phyloP scores from a whole-genome alignment of 2,888 invertebrate species.

The Lymantria monacha region DNA sequence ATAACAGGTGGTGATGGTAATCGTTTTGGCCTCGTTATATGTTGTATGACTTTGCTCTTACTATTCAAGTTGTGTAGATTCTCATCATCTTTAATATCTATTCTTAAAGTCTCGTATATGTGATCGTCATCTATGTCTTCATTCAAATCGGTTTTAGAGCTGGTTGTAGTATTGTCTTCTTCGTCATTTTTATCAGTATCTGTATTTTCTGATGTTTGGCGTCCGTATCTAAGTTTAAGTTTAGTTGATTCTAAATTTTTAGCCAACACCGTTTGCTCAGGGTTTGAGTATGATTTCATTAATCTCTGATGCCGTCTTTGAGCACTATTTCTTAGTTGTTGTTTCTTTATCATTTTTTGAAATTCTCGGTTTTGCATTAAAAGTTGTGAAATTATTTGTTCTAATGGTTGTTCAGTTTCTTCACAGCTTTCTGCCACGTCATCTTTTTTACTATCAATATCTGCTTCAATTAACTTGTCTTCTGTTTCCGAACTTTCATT shows the following conservation, averaged over 20 bases:
- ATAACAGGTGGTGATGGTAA: constrained; percentile 59
- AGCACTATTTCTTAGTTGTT: constrained; percentile 82
- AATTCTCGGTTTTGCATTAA: constrained; percentile 92
- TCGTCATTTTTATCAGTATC: constrained; percentile 40
- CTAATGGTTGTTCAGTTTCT: constrained; percentile 82
- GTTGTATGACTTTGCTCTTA: constrained; percentile 65
- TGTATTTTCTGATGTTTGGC: constrained; percentile 64
- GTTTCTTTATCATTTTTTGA: constrained; percentile 89
- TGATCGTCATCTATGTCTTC: constrained; percentile 75
- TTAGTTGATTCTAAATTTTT: constrained; percentile 55
- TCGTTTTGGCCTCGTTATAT: constrained; percentile 53
- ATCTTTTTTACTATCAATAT: constrained; percentile 38
- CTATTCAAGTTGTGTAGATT: constrained; percentile 48
- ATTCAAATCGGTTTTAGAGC: constrained; percentile 38
- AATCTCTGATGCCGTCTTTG: constrained; percentile 80
- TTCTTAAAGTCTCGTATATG: constrained; percentile 83
- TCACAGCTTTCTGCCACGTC: constrained; percentile 55
- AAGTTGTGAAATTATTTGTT: constrained; percentile 91
- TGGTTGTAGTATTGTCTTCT: constrained; percentile 33
- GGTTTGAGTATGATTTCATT: constrained; percentile 77
- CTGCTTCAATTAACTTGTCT: constrained; percentile 50
- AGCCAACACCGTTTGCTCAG: constrained; percentile 73
- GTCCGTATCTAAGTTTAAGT: constrained; percentile 61
- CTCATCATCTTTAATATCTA: constrained; percentile 59
- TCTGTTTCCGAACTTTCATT: constrained; percentile 69